A percentile compares a stretch with the other conserved stretches of the same genome.
phyloP scores from a whole-genome alignment of 2,113 vertebrate species.

The Gymnobelideus leadbeateri region DNA sequence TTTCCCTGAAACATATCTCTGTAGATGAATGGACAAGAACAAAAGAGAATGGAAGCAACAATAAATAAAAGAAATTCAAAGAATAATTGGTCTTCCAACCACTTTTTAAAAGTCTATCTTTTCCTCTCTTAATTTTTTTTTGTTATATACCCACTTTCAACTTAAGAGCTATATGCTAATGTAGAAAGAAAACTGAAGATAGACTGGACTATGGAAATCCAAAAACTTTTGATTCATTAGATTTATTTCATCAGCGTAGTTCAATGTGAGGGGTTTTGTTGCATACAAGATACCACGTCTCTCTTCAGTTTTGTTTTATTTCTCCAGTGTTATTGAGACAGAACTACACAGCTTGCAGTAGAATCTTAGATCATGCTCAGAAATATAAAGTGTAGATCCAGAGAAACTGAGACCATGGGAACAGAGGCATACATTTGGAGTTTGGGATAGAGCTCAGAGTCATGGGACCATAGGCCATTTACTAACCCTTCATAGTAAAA shows the following conservation, averaged over 20 bases:
- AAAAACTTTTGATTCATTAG: background rate
- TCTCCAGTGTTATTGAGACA: conserved; percentile 26
- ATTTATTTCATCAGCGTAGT: background rate
- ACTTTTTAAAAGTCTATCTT: background rate
- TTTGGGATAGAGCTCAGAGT: background rate
- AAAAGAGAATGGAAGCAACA: conserved; percentile 20
- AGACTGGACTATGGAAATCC: background rate
- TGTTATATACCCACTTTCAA: background rate
- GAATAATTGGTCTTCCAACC: background rate
- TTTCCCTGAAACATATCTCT: background rate
- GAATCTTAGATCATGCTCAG: background rate
- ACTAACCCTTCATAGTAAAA: conserved; percentile 27
- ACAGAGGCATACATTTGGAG: background rate
- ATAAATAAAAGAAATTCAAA: background rate
- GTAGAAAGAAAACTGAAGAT: background rate
- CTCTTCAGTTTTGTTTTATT: background rate
- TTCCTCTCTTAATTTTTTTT: background rate
- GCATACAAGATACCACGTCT: background rate
- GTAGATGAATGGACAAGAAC: conserved; percentile 22
- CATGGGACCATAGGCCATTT: conserved; percentile 28
- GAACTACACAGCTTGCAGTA: background rate
- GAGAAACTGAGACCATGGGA: background rate
- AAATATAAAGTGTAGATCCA: background rate
- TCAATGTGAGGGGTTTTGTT: background rate
- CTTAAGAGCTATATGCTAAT: background rate